A percentile compares a stretch with the other conserved stretches of the same genome.
Conservation (phyloP, 2,888 invertebrate genomes). For the Spicauda simplicius region DNA sequence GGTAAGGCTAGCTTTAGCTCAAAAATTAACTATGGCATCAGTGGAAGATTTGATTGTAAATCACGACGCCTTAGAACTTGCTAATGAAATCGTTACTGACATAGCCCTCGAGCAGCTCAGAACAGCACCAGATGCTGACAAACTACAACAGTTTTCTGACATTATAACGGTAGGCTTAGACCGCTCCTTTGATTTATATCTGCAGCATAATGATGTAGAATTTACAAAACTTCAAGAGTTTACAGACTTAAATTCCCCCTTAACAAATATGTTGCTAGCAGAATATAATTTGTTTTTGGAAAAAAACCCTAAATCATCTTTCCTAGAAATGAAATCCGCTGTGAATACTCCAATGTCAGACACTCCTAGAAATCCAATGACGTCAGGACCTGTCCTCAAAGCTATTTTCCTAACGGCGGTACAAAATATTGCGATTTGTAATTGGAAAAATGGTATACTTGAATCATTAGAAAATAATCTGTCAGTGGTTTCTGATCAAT, state of each 20-base stretch:
- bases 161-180: constrained; percentile 53
- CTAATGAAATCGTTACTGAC: constrained; percentile 63
- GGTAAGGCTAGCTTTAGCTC: constrained; percentile 62
- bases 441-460: constrained; percentile 71
- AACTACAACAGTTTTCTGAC: constrained; percentile 57
- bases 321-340: constrained; percentile 31
- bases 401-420: constrained; percentile 64
- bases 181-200: constrained; percentile 56
- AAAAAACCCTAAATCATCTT: constrained; percentile 54
- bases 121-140: constrained; percentile 59
- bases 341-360: constrained; percentile 34
- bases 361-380: constrained; percentile 37
- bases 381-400: constrained; percentile 42
- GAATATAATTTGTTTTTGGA: constrained; percentile 67
- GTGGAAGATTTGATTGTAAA: constrained; percentile 70
- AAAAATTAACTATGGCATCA: constrained; percentile 66
- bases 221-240: constrained; percentile 63
- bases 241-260: constrained; percentile 54
- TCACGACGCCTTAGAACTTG: constrained; percentile 62
- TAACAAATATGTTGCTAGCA: constrained; percentile 61
- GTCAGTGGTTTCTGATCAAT: constrained; percentile 57
- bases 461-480: constrained; percentile 65
- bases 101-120: constrained; percentile 65
- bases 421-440: constrained; percentile 59
- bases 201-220: constrained; percentile 61